A percentile compares a stretch with the other conserved stretches of the same genome.
These are phyloP conservation scores for Erebia epiphron DNA, from an alignment of 2,888 invertebrate genomes.

Conservation along the genomic window DNA sequence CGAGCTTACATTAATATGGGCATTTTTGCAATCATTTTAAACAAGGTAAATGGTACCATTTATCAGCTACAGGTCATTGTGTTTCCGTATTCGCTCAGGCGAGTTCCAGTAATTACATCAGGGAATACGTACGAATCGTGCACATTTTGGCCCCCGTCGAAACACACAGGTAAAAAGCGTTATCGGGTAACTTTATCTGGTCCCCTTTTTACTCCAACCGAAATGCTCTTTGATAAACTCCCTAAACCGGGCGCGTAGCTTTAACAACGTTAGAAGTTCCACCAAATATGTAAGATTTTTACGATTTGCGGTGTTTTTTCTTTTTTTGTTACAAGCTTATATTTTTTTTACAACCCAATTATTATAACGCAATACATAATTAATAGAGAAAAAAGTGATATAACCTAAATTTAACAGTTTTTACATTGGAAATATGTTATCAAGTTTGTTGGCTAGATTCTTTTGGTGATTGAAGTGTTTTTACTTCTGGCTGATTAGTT, in stretches of 20 bases:
- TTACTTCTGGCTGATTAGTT: too few species aligned
- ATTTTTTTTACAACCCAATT: too few species aligned
- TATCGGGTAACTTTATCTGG: slow-evolving; percentile 33
- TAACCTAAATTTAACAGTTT: too few species aligned
- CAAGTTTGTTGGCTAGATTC: too few species aligned
- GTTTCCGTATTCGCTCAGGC: slow-evolving; percentile 67
- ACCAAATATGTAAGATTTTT: not conserved
- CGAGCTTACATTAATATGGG: too few species aligned
- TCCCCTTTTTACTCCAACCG: slow-evolving; percentile 10
- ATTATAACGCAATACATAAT: too few species aligned
- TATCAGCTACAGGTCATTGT: slow-evolving; percentile 72
- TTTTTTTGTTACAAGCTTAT: not conserved
- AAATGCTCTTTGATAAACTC: slow-evolving; percentile 23
- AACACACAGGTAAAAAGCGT: slow-evolving; percentile 44
- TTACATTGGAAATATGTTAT: too few species aligned
- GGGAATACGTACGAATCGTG: slow-evolving; percentile 64
- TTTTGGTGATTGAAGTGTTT: too few species aligned
- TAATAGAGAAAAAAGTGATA: too few species aligned
- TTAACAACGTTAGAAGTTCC: slow-evolving; percentile 10
- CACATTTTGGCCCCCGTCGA: slow-evolving; percentile 59
- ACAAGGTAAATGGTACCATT: slow-evolving; percentile 16
- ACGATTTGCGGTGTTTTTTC: not conserved
- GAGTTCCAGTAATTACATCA: slow-evolving; percentile 74
- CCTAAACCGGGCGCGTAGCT: not conserved
- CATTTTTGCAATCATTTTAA: too few species aligned